Evolutionary conservation across 2,113 vertebrate species (phyloP), one percentile per base, ranked within the genome.

Genomic region (Todiramphus saurophagus): DNA sequence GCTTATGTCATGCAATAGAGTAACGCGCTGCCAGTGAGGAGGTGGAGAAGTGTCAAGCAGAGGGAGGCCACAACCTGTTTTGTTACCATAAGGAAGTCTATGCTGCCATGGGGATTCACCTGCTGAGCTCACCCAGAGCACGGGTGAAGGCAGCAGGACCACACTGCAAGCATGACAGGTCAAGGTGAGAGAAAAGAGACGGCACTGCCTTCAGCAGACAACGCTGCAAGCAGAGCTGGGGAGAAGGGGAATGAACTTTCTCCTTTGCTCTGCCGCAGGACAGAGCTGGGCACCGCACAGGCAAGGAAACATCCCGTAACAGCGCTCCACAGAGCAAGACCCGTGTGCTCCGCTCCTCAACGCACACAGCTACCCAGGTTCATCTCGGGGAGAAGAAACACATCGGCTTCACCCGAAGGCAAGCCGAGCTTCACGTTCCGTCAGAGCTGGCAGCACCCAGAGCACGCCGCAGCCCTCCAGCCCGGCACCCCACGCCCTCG

Each of bases 301-400:
- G 39, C n/a, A 21, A 53, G 1, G 2, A 20, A 79, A 66, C 3
- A 2, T 13, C 68, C 68, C 10, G 0, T 1, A 6, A 9, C 25
- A 56, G 43, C 66, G 37, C 28, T 5, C 5, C 8, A 9, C 3
- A 2, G 18, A 20, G 7, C 0, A 6, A 78, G n/a, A 50, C 6
- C 67, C 0, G 6, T 0, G 27, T 0, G 20, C 60, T 55, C 27
- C 1, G 0, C n/a, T 66, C 39, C 55, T 24, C 76, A 9, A 6
- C 64, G 27, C 46, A 4, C 4, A 11, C 58, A 41, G 35, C 46
- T 56, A 8, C 33, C 19, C 23, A 1, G 4, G 6, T n/a, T 48
- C 43, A 8, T 50, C 59, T 3, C 55, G 21, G 6, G 1, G 20
- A 48, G 10, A 21, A 30, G 6, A 56, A 73, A 53, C 37, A 2